Conservation (phyloP, 2,113 vertebrate species). For the Amia ocellicauda region DNA sequence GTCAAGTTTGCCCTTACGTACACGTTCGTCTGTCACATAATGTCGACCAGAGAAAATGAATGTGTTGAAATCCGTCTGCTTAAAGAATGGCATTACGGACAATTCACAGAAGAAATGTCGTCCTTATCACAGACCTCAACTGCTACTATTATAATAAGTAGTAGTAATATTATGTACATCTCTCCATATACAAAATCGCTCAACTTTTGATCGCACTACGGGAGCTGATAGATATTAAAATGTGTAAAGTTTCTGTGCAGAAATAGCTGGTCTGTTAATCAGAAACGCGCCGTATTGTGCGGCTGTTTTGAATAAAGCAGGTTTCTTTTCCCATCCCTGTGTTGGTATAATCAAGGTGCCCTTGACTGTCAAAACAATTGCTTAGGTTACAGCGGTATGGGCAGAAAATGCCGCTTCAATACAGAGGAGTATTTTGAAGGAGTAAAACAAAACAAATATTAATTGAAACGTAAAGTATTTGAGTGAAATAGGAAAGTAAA, state of each 20-base stretch:
- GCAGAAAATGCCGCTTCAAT: conserved; percentile 31
- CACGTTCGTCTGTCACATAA: not conserved
- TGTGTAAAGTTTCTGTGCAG: too few species aligned
- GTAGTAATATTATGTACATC: too few species aligned
- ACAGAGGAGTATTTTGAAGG: conserved; percentile 33
- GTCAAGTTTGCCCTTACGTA: not conserved
- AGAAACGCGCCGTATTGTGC: not conserved
- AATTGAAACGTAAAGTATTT: too few species aligned
- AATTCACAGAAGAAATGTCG: too few species aligned
- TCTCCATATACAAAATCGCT: too few species aligned
- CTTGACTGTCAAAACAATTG: conserved; percentile 40
- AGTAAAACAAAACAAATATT: too few species aligned
- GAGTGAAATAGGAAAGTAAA: too few species aligned
- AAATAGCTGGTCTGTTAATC: too few species aligned
- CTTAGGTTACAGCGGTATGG: conserved; percentile 28
- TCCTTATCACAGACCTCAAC: too few species aligned
- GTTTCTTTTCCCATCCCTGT: not conserved
- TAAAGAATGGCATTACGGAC: not conserved
- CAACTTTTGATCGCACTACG: too few species aligned
- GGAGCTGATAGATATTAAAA: too few species aligned
- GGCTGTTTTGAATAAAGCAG: not conserved
- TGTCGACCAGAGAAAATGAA: not conserved
- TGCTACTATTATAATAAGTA: too few species aligned
- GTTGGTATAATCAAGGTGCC: conserved; percentile 44
- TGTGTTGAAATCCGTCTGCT: not conserved